phyloP scores from a whole-genome alignment of 2,888 invertebrate species.

The Acanthosoma haemorrhoidale region DNA sequence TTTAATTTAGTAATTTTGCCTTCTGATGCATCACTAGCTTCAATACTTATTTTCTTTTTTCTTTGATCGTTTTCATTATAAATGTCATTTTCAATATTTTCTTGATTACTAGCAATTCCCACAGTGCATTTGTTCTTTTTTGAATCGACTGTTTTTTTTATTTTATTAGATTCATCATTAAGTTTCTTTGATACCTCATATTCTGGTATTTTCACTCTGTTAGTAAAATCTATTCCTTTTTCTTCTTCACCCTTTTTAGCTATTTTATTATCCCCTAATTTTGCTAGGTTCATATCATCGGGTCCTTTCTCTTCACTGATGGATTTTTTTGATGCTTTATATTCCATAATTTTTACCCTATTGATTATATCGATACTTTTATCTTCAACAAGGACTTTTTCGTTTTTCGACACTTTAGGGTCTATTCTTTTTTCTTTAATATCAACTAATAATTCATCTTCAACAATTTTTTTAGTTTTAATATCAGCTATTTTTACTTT shows the following conservation, averaged over 20 bases:
- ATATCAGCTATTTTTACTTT: constrained; percentile 6
- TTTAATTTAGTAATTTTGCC: constrained; percentile 7
- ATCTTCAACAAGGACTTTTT: neutral
- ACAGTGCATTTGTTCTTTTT: neutral
- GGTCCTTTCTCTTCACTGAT: neutral
- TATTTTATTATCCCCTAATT: neutral
- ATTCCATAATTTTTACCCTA: neutral
- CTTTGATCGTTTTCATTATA: neutral
- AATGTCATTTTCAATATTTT: neutral
- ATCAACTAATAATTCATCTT: neutral
- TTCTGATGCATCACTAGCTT: neutral
- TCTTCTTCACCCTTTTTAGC: neutral
- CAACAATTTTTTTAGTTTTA: neutral
- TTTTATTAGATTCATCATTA: neutral
- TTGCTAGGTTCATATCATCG: neutral
- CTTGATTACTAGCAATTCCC: neutral
- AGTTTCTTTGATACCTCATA: neutral
- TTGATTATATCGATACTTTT: neutral
- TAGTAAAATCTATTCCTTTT: neutral
- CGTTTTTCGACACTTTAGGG: neutral
- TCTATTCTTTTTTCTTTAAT: neutral
- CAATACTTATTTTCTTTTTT: neutral
- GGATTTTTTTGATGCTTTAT: neutral
- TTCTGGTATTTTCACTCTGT: neutral
- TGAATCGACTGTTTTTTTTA: neutral